Evolutionary conservation across 2,113 vertebrate species (phyloP).

Genomic region (Excalfactoria chinensis): DNA sequence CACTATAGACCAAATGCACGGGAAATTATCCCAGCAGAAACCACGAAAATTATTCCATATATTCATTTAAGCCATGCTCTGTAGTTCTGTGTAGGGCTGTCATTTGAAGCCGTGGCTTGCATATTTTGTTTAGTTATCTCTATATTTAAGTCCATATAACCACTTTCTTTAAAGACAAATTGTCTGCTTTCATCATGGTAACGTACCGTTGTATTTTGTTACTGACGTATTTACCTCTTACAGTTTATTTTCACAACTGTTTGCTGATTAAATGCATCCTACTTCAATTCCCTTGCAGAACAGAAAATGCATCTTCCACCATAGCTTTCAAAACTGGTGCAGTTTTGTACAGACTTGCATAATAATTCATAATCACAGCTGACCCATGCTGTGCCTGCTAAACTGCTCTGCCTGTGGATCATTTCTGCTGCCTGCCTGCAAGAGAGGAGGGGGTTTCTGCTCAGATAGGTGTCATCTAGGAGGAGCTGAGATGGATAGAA

Average conservation of each 20-base stretch:
- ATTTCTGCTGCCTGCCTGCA: neutral
- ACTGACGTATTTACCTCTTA: neutral
- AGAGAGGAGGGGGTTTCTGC: neutral
- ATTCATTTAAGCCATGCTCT: neutral
- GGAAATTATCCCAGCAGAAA: neutral
- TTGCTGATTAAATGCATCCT: neutral
- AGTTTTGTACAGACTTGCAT: neutral
- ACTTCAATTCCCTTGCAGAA: neutral
- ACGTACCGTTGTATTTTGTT: neutral
- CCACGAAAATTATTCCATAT: neutral
- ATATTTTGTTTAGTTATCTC: neutral
- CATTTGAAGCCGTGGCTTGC: neutral
- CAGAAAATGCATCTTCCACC: neutral
- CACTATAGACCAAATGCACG: neutral
- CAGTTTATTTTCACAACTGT: neutral
- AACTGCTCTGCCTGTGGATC: neutral
- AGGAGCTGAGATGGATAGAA: neutral
- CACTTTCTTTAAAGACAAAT: neutral
- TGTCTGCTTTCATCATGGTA: neutral
- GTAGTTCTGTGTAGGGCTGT: neutral
- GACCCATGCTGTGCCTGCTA: accelerated
- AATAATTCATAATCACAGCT: neutral
- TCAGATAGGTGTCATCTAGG: accelerated
- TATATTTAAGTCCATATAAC: neutral
- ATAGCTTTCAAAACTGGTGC: no score